These are phyloP conservation scores for Akabosia matsudoensis DNA, from an alignment of 1,140 invertebrate species.

Conservation along the genomic window DNA sequence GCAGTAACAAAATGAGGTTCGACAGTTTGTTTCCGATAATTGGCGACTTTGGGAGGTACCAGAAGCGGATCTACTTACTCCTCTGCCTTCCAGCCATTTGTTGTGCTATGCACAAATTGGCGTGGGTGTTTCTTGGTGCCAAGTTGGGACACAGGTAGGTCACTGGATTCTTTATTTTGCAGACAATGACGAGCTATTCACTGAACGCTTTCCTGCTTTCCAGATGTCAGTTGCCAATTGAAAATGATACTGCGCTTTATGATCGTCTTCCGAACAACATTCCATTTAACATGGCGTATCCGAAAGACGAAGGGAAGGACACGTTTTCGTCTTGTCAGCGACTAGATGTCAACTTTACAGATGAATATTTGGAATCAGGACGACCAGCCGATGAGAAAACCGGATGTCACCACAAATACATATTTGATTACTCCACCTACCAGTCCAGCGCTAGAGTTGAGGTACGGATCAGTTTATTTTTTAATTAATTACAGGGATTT, in stretches of 20 bases:
- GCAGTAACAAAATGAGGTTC: slow-evolving; percentile 67
- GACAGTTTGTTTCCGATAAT: slow-evolving; percentile 66
- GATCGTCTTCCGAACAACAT: slow-evolving; percentile 51
- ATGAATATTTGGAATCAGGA: slow-evolving; percentile 47
- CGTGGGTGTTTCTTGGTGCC: slow-evolving; percentile 67
- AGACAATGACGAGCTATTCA: too few relatives aligned
- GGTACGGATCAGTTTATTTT: slow-evolving; percentile 50
- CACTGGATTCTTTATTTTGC: too few relatives aligned
- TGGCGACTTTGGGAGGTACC: slow-evolving; percentile 72
- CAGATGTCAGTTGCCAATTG: slow-evolving; percentile 62
- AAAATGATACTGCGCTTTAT: slow-evolving; percentile 57
- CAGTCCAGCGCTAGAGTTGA: slow-evolving; percentile 64
- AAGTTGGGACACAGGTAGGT: slow-evolving; percentile 59
- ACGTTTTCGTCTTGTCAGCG: slow-evolving; percentile 56
- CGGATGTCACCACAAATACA: slow-evolving; percentile 56
- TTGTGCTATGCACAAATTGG: slow-evolving; percentile 72
- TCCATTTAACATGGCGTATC: slow-evolving; percentile 56
- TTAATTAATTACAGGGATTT: slow-evolving; percentile 19
- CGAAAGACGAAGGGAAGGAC: slow-evolving; percentile 54
- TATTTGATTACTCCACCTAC: slow-evolving; percentile 62
- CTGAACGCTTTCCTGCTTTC: slow-evolving; percentile 30
- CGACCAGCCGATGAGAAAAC: slow-evolving; percentile 46
- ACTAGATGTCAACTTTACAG: slow-evolving; percentile 51
- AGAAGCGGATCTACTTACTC: slow-evolving; percentile 66
- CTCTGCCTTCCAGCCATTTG: slow-evolving; percentile 68